These are phyloP conservation scores for Threskiornis aethiopicus DNA, from an alignment of 2,797 vertebrate species.

Conservation along the genomic window DNA sequence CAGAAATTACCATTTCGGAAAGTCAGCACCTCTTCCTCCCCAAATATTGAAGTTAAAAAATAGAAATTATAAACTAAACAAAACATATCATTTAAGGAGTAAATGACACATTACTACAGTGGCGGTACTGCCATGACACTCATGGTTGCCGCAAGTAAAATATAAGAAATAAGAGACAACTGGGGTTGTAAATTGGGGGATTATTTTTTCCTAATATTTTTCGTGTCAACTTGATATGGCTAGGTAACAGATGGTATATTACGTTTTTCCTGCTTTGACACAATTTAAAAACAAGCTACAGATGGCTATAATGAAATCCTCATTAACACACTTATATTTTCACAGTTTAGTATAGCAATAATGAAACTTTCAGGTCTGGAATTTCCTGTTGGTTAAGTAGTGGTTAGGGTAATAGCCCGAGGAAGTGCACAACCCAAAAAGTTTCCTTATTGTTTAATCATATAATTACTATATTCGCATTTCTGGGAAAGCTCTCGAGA, in stretches of 20 bases:
- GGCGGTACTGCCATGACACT: background rate
- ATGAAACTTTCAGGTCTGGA: slow-evolving; percentile 37
- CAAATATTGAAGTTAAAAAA: background rate
- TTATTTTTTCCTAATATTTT: background rate
- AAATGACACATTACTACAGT: background rate
- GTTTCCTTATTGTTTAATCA: slow-evolving; percentile 47
- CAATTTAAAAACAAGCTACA: slow-evolving; percentile 52
- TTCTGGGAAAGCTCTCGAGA: slow-evolving; percentile 44
- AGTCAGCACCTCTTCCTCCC: background rate
- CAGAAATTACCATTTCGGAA: background rate
- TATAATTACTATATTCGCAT: slow-evolving; percentile 42
- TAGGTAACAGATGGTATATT: slow-evolving; percentile 53
- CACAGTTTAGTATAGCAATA: slow-evolving; percentile 44
- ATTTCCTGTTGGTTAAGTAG: slow-evolving; percentile 61
- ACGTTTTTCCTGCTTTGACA: slow-evolving; percentile 30
- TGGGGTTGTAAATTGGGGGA: background rate
- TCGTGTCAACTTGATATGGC: background rate
- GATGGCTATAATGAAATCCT: slow-evolving; percentile 58
- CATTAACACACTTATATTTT: slow-evolving; percentile 50
- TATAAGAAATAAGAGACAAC: background rate
- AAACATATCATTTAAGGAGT: background rate
- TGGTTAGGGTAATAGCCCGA: slow-evolving; percentile 43
- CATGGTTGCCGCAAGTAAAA: background rate
- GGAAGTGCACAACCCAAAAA: slow-evolving; percentile 51
- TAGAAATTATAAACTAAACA: background rate